A percentile compares a stretch with the other conserved stretches of the same genome.
Conservation (phyloP, 1,140 invertebrate species). For the Charaxes varanes region DNA sequence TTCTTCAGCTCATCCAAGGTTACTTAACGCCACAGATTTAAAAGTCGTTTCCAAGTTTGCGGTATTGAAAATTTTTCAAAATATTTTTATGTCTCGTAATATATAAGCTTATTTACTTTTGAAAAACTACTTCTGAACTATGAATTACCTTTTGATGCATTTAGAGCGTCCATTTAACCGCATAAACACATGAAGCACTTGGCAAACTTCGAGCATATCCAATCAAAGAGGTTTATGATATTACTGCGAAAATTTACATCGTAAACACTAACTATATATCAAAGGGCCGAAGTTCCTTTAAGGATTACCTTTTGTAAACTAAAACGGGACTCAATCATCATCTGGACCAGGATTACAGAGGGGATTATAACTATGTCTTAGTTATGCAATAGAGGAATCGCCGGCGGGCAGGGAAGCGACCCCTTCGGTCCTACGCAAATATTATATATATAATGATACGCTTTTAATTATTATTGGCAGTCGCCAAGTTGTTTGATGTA, state of each 20-base stretch:
- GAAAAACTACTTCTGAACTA: too few species aligned
- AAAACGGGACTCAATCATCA: slow-evolving; percentile 69
- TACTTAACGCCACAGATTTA: too few species aligned
- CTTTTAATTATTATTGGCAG: slow-evolving; percentile 72
- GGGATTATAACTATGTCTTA: slow-evolving; percentile 64
- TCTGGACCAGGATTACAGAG: slow-evolving; percentile 62
- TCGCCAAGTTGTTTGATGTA: slow-evolving; percentile 68
- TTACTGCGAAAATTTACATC: slow-evolving; percentile 69
- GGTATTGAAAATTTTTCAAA: too few species aligned
- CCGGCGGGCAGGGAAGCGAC: slow-evolving; percentile 45
- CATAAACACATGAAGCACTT: slow-evolving; percentile 4
- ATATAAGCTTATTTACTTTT: too few species aligned
- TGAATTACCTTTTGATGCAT: too few species aligned
- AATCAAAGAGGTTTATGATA: slow-evolving; percentile 71
- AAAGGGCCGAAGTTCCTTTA: slow-evolving; percentile 52
- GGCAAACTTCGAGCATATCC: slow-evolving; percentile 40
- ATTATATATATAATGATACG: slow-evolving; percentile 71
- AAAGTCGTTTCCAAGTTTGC: too few species aligned
- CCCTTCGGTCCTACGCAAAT: slow-evolving; percentile 68
- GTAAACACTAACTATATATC: slow-evolving; percentile 68
- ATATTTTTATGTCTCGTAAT: too few species aligned
- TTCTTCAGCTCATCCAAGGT: too few species aligned
- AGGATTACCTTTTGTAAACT: slow-evolving; percentile 73
- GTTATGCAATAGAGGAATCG: slow-evolving; percentile 53
- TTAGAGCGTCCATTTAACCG: neutral